Conservation (phyloP, 2,888 invertebrate species). For the Pocota personata region DNA sequence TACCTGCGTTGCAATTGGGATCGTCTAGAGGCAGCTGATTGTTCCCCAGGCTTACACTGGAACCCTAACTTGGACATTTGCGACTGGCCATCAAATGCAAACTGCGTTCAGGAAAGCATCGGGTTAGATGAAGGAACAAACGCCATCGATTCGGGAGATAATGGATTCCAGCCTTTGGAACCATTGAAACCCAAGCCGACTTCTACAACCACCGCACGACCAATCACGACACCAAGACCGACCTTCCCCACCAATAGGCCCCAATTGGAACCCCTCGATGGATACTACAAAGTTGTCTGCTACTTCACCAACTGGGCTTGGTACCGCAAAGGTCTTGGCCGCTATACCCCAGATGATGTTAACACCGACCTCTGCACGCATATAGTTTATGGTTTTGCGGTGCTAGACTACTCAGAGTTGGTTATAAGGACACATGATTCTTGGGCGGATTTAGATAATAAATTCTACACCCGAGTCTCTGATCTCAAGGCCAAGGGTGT, state of each 20-base stretch:
- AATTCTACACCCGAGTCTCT: conserved; percentile 93
- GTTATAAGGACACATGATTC: conserved; percentile 93
- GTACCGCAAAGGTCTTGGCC: conserved; percentile 92
- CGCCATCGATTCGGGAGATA: conserved; percentile 76
- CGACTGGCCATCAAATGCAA: conserved; percentile 88
- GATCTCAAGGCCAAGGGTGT: conserved; percentile 90
- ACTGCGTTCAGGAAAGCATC: conserved; percentile 83
- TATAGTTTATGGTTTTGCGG: conserved; percentile 96
- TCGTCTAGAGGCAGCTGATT: conserved; percentile 88
- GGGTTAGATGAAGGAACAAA: conserved; percentile 59
- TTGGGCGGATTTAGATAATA: conserved; percentile 95
- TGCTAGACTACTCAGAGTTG: conserved; percentile 91
- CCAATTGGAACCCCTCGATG: conserved; percentile 84
- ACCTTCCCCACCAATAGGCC: conserved; percentile 80
- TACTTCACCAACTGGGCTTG: conserved; percentile 98
- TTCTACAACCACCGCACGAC: conserved; percentile 75
- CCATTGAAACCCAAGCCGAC: conserved; percentile 72
- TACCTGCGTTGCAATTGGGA: conserved; percentile 92
- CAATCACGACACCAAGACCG: conserved; percentile 77
- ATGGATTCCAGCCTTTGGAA: conserved; percentile 54
- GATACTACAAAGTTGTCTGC: conserved; percentile 92
- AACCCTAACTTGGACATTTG: conserved; percentile 87
- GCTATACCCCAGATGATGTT: conserved; percentile 93
- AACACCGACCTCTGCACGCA: conserved; percentile 95
- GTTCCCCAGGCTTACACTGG: conserved; percentile 89